Base-by-base conservation (phyloP, 1,140 invertebrate species). In the Ostrea edulis region DNA sequence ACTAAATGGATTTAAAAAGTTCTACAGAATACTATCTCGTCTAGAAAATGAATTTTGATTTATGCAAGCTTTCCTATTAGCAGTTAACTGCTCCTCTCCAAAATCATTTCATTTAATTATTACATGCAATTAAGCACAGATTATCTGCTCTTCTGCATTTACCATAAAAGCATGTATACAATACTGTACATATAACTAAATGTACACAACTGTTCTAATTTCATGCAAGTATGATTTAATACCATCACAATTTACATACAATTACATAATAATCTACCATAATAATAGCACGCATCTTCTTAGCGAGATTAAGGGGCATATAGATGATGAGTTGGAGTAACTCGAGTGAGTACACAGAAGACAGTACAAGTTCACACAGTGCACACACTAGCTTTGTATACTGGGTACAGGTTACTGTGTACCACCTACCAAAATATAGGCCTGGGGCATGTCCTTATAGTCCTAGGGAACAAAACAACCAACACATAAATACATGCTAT, bases 361-460 rank as follows among this genome's bases (percentile, higher is more conserved):
- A 58, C 7, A 20, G 55, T 17, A 62, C 17, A 20, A 17, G 55
- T 35, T 77, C 68, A 77, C 22, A 29, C 68, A 77, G 29, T 77
- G 68, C 68, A 77, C 14, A 77, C 29, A 29, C 68, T 77, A 77
- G 68, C 11, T 77, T 17, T 77, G 25, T 29, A 77, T 29, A 77
- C 68, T 77, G 29, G 25, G 68, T 77, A 77, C 29, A 77, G 12
- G 22, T 71, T 25, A 25, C 8, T 77, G 29, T 77, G 29, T 77
- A 25, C 68, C 22, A 77, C 68, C 68, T 77, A 77, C 68, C 68
- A 77, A 29, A 25, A 77, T 35, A 77, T 77, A 77, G 68, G 68
- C 68, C 25, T 77, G 68, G 25, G 68, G 68, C 68, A 77, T 77
- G 25, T 77, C 68, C 25, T 77, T 77, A 77, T 35, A 77, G 14